Conservation (phyloP, 1,140 invertebrate genomes). For the Neomicropteryx cornuta region DNA sequence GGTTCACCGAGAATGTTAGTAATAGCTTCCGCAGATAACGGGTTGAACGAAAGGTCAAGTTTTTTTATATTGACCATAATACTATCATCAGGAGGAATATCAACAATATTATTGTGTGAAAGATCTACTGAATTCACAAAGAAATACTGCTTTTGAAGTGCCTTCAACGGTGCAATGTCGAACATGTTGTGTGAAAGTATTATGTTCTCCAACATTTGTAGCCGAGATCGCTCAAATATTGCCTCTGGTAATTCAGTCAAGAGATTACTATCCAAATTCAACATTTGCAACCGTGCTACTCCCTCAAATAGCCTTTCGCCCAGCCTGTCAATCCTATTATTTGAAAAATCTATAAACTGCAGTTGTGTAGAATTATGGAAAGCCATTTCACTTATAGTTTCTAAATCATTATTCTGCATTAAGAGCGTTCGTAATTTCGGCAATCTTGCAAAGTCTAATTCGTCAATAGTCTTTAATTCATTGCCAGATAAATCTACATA, state of each 20-base stretch:
- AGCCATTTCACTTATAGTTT: slow-evolving; percentile 70
- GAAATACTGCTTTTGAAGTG: slow-evolving; percentile 72
- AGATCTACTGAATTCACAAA: slow-evolving; percentile 70
- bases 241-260: slow-evolving; percentile 64
- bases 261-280: slow-evolving; percentile 67
- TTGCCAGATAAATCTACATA: slow-evolving; percentile 66
- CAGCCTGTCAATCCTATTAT: slow-evolving; percentile 64
- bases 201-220: slow-evolving; percentile 74
- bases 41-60: slow-evolving; percentile 79
- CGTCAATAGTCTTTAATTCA: slow-evolving; percentile 62
- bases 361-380: slow-evolving; percentile 86
- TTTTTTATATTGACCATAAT: slow-evolving; percentile 80
- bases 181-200: slow-evolving; percentile 69
- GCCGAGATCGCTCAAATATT: slow-evolving; percentile 69
- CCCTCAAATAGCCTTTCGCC: slow-evolving; percentile 76
- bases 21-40: slow-evolving; percentile 60
- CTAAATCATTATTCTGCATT: slow-evolving; percentile 63
- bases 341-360: slow-evolving; percentile 64
- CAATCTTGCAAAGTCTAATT: slow-evolving; percentile 73
- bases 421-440: slow-evolving; percentile 56
- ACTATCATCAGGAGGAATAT: slow-evolving; percentile 72
- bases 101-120: slow-evolving; percentile 62
- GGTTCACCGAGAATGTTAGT: slow-evolving; percentile 72
- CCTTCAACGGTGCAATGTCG: slow-evolving; percentile 61
- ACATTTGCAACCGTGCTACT: slow-evolving; percentile 56